Evolutionary conservation across 2,797 vertebrate species (phyloP), one percentile per base, ranked within the genome.

Genomic region (Calcarius lapponicus): DNA sequence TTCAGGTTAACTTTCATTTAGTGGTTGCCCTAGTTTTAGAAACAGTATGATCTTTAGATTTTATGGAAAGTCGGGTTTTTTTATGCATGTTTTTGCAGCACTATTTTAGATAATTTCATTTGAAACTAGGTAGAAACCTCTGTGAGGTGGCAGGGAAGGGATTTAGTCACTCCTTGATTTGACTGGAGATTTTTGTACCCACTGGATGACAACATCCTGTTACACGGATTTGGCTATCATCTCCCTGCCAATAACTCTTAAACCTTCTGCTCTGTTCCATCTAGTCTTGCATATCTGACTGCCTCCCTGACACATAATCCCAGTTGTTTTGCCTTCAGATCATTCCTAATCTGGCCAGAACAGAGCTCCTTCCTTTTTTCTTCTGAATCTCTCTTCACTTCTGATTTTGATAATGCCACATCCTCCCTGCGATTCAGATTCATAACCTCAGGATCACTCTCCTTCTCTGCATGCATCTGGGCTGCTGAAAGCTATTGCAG

Each of bases 1-100:
- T 97, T 97, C 71, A 0, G 96, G 97, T 97, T 97, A 97, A 96
- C 95, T 97, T 97, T 97, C 96, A 94, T 97, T 97, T 97, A 97
- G 93, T 86, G 86, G 94, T 94, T 94, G 80, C 94, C 92, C 96
- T 97, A 93, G 92, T 97, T 97, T 97, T 96, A 97, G 97, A 96
- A 96, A 96, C 93, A 87, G 89, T 95, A 79, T 96, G 95, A 97
- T 97, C 94, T 97, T 97, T 95, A 79, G 75, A 87, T 96, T 97
- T 97, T 96, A 96, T 96, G 93, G 88, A 94, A 95, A 97, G 89
- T 92, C 65, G 29, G 80, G 16, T 4, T 56, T 78, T 93, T 95
- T 85, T 36, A 90, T 95, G 90, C 70, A 61, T 83, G 89, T 94
- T 96, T 96, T 97, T 91, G 90, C 92, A 92, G 94, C 70, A 62